Percentiles rank a stretch among this genome's conserved stretches.
These are phyloP conservation scores for Cyphomyrus plagiostoma DNA, from an alignment of 2,113 vertebrate species.

Conservation along the genomic window DNA sequence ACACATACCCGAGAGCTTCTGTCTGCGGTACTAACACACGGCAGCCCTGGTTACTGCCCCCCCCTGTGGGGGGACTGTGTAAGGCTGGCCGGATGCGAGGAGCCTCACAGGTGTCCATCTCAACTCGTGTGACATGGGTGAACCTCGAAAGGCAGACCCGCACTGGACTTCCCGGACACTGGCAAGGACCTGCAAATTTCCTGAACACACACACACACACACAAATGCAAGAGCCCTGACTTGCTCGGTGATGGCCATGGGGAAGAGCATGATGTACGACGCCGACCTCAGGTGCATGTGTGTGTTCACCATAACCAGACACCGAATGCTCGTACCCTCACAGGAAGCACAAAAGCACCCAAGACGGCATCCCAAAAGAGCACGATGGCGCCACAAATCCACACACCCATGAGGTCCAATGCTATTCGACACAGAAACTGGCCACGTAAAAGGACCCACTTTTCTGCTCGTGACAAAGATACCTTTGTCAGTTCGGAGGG, in stretches of 20 bases:
- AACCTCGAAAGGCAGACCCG: not conserved
- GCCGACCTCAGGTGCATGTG: conserved; percentile 10
- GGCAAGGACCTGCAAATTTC: not conserved
- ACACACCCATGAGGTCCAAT: conserved; percentile 46
- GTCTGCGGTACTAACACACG: not conserved
- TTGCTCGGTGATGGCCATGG: conserved; percentile 23
- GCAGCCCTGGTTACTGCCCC: not conserved
- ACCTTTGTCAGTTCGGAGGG: not conserved
- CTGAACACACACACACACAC: not conserved
- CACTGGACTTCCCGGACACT: not conserved
- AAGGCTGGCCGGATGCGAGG: not conserved
- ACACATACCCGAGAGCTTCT: not conserved
- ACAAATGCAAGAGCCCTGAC: not conserved
- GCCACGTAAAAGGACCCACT: not conserved
- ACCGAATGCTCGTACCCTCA: conserved; percentile 23
- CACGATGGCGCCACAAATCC: not conserved
- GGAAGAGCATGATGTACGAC: conserved; percentile 15
- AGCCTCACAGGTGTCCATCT: not conserved
- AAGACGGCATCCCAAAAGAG: conserved; percentile 36
- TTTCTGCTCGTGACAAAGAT: not conserved
- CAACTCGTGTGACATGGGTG: not conserved
- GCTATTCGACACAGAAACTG: conserved; percentile 25
- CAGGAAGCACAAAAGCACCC: conserved; percentile 29
- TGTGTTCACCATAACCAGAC: conserved; percentile 30
- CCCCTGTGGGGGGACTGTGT: not conserved